These are phyloP conservation scores for Platerodrilus igneus DNA, from an alignment of 2,888 invertebrate genomes.

Conservation along the genomic window DNA sequence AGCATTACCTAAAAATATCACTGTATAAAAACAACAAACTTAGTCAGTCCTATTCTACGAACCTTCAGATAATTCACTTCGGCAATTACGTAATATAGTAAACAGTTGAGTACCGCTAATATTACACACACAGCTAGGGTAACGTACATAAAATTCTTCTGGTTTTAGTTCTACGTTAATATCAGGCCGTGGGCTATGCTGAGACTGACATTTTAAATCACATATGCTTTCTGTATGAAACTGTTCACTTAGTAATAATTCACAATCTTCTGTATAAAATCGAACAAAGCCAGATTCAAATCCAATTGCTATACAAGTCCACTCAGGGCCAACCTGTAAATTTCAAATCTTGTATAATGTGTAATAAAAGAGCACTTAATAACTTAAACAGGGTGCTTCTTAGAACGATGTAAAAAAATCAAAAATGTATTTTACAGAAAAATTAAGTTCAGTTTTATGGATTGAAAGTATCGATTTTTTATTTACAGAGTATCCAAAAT, in stretches of 20 bases:
- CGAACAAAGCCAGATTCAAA: slow-evolving; percentile 78
- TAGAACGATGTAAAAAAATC: no score
- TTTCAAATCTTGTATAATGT: no score
- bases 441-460: no score
- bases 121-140: slow-evolving; percentile 66
- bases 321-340: slow-evolving; percentile 72
- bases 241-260: slow-evolving; percentile 74
- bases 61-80: slow-evolving; percentile 79
- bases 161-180: slow-evolving; percentile 40
- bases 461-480: no score
- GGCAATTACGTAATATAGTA: slow-evolving; percentile 70
- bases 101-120: slow-evolving; percentile 74
- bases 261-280: slow-evolving; percentile 86
- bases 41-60: no score
- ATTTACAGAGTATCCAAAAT: no score
- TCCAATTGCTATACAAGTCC: slow-evolving; percentile 89
- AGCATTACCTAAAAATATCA: no score
- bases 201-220: slow-evolving; percentile 74
- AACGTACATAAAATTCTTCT: slow-evolving; percentile 74
- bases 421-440: no score
- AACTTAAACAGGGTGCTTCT: background rate
- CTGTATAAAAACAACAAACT: no score
- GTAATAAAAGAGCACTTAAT: background rate
- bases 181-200: slow-evolving; percentile 50
- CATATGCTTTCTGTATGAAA: slow-evolving; percentile 77